Conservation (phyloP, 2,888 invertebrate species). For the Conomelus anceps region DNA sequence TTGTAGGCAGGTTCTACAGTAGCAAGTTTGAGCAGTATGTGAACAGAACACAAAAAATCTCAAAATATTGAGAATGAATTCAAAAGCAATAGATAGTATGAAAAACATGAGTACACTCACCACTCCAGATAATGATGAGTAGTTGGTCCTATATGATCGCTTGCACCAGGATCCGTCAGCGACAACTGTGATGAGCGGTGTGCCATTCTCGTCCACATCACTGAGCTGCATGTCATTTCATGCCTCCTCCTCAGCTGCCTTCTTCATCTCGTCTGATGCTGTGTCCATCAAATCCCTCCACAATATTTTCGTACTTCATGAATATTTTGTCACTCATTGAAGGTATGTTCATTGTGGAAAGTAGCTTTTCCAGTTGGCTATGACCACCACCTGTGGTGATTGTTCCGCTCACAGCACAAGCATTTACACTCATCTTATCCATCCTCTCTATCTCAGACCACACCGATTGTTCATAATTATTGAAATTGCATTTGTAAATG, state of each 20-base stretch:
- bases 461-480: not conserved
- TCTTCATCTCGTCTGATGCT: constrained; percentile 13
- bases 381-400: constrained; percentile 7
- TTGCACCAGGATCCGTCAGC: no score
- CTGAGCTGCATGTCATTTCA: constrained; percentile 30
- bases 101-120: no score
- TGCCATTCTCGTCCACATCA: constrained; percentile 31
- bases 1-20: no score
- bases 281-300: constrained; percentile 6
- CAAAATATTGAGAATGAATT: no score
- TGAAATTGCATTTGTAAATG: not conserved
- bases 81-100: no score
- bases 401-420: not conserved
- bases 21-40: no score
- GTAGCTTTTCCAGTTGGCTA: not conserved
- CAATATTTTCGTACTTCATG: not conserved
- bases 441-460: not conserved
- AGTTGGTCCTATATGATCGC: no score
- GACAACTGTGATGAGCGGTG: constrained; percentile 34
- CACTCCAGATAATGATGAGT: no score
- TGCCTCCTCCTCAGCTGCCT: constrained; percentile 11
- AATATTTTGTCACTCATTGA: not conserved
- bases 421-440: not conserved
- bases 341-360: not conserved
- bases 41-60: no score